Percentiles rank a stretch among this genome's conserved stretches.
phyloP scores from a whole-genome alignment of 2,113 vertebrate species.

The Sapajus apella region DNA sequence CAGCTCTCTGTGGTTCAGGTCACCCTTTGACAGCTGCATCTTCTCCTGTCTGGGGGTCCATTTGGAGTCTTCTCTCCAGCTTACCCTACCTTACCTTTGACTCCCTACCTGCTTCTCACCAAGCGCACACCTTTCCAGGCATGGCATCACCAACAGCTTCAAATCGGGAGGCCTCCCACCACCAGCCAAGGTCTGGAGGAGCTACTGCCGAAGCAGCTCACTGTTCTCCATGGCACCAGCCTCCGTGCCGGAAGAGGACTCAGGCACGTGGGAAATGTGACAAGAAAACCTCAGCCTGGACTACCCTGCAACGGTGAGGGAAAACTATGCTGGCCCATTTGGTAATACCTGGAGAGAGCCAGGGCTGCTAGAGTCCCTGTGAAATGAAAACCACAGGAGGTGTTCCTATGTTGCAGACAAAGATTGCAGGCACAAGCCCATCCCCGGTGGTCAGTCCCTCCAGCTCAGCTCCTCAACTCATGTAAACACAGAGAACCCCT shows the following conservation, averaged over 20 bases:
- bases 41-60: background rate
- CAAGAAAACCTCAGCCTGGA: background rate
- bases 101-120: background rate
- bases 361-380: background rate
- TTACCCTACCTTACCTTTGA: background rate
- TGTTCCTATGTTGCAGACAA: background rate
- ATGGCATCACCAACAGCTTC: background rate
- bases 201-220: background rate
- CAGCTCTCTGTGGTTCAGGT: background rate
- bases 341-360: background rate
- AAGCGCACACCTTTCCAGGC: background rate
- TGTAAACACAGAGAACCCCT: background rate
- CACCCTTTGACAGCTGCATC: too few species aligned
- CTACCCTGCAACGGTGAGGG: background rate
- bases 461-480: background rate
- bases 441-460: background rate
- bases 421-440: background rate
- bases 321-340: background rate
- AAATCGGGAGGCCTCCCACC: background rate
- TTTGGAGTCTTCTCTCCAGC: background rate
- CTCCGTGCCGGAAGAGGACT: background rate
- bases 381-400: background rate
- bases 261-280: accelerated
- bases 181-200: too few species aligned
- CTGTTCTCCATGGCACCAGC: background rate